These are phyloP conservation scores for Microchirus variegatus DNA, from an alignment of 2,797 vertebrate species.

Conservation along the genomic window DNA sequence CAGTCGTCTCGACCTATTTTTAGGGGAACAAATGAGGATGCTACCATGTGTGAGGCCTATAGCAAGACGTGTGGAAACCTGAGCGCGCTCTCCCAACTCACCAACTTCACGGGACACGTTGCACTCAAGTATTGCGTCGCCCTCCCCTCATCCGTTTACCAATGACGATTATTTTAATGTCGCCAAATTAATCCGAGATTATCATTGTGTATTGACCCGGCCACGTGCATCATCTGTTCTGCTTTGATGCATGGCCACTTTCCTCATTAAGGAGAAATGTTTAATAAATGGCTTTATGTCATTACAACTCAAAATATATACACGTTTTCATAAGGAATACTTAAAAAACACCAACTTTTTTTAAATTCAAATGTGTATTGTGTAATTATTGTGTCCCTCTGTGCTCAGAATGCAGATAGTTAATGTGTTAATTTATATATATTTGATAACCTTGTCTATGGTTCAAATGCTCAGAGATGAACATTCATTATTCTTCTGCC, in stretches of 20 bases:
- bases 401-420: no score
- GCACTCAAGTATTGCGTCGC: slow-evolving; percentile 41
- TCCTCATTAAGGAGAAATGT: background rate
- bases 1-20: slow-evolving; percentile 83
- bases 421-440: no score
- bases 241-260: background rate
- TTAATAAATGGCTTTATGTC: background rate
- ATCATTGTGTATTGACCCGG: no score
- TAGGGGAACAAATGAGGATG: slow-evolving; percentile 82
- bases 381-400: no score
- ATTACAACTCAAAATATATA: background rate
- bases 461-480: no score
- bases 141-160: slow-evolving; percentile 27
- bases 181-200: background rate
- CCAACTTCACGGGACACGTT: slow-evolving; percentile 27
- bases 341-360: no score
- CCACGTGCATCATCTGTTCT: background rate
- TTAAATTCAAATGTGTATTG: no score
- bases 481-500: no score
- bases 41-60: slow-evolving; percentile 78
- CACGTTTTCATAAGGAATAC: no score
- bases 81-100: slow-evolving; percentile 36
- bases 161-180: no score
- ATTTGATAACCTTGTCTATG: no score
- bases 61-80: slow-evolving; percentile 67